Evolutionary conservation across 2,888 invertebrate species (phyloP).

Genomic region (Eulithis testata): DNA sequence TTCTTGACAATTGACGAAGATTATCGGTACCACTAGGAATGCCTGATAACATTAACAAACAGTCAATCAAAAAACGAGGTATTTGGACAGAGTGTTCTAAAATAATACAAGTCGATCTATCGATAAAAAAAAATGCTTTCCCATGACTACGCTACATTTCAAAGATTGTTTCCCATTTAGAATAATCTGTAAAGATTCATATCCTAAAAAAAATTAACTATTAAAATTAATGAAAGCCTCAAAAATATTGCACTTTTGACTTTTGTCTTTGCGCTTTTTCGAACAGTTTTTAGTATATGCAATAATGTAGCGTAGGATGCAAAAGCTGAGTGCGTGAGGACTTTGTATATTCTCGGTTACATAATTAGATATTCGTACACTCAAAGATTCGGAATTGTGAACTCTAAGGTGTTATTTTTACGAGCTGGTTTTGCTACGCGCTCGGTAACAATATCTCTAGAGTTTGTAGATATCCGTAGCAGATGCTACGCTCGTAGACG

Average conservation of each 20-base stretch:
- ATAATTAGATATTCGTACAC: background rate
- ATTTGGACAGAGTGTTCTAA: no score
- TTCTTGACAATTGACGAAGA: no score
- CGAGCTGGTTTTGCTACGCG: background rate
- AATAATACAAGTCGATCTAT: slow-evolving; percentile 13
- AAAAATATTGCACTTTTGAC: slow-evolving; percentile 12
- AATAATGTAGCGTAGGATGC: slow-evolving; percentile 36
- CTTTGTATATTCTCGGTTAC: slow-evolving; percentile 5
- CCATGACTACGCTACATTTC: slow-evolving; percentile 38
- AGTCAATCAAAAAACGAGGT: no score
- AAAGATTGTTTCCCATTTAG: slow-evolving; percentile 10
- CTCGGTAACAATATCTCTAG: background rate
- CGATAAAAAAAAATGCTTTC: slow-evolving; percentile 21
- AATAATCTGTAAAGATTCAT: background rate
- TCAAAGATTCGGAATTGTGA: slow-evolving; percentile 1
- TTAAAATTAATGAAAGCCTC: slow-evolving; percentile 1
- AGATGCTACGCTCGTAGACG: slow-evolving; percentile 10
- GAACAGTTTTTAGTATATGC: slow-evolving; percentile 25
- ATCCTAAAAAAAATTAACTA: no score
- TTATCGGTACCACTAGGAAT: no score
- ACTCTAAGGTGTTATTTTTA: background rate
- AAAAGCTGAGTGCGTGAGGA: slow-evolving; percentile 24
- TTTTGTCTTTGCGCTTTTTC: slow-evolving; percentile 18
- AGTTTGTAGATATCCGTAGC: no score
- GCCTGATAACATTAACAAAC: no score